These are phyloP conservation scores for Rallus crepitans DNA, from an alignment of 2,797 vertebrate genomes.

Conservation along the genomic window DNA sequence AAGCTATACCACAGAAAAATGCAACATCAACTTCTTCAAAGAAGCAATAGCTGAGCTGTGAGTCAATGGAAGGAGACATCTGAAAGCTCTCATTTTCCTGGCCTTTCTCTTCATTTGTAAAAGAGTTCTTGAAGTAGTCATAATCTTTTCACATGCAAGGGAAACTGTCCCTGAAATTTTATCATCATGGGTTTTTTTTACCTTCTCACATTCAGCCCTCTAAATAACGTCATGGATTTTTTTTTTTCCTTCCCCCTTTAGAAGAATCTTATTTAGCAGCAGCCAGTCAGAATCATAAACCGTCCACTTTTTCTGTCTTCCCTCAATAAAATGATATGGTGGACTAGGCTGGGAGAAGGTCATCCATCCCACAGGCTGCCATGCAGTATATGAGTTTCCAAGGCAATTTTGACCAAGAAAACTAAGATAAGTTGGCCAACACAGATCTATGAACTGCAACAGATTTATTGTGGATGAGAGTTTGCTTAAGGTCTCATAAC, in stretches of 20 bases:
- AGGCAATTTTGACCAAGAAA: background rate
- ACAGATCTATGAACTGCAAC: background rate
- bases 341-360: background rate
- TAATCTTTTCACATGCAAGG: background rate
- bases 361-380: background rate
- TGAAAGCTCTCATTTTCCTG: background rate
- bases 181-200: background rate
- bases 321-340: background rate
- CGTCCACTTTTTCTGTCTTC: background rate
- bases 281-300: background rate
- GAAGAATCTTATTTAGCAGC: background rate
- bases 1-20: background rate
- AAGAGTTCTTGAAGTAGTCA: background rate
- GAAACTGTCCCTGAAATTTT: background rate
- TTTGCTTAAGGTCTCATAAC: background rate
- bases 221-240: rapidly evolving
- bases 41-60: background rate
- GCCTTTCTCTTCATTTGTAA: background rate
- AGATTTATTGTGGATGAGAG: background rate
- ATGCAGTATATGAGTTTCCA: background rate
- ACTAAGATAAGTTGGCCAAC: background rate
- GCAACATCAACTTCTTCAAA: background rate
- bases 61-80: rapidly evolving
- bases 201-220: rapidly evolving
- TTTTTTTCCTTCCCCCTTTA: background rate